These are phyloP conservation scores for Eupelmus urozonus DNA, from an alignment of 2,888 invertebrate species.

Conservation along the genomic window DNA sequence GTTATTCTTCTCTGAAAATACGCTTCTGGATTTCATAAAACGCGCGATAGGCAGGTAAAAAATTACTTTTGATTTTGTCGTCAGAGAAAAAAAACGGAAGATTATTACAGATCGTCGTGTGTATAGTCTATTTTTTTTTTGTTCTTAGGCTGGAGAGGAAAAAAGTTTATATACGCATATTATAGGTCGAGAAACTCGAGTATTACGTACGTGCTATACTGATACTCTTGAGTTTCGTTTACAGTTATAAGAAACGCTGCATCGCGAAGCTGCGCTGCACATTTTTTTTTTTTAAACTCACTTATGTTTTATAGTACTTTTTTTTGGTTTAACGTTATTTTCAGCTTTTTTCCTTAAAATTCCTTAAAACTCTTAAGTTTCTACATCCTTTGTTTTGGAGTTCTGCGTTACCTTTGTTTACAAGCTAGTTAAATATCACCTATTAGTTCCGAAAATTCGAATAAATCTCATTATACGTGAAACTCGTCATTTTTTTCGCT, in stretches of 20 bases:
- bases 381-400: slow-evolving; percentile 32
- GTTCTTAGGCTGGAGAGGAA: slow-evolving; percentile 24
- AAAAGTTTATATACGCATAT: slow-evolving; percentile 22
- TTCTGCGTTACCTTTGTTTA: slow-evolving; percentile 42
- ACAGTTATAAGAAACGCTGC: slow-evolving; percentile 44
- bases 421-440: slow-evolving; percentile 55
- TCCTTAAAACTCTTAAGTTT: slow-evolving; percentile 38
- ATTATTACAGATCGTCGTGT: slow-evolving; percentile 51
- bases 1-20: slow-evolving; percentile 12
- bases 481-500: slow-evolving; percentile 6
- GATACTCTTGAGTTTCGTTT: slow-evolving; percentile 47
- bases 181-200: slow-evolving; percentile 60
- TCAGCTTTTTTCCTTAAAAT: slow-evolving; percentile 43
- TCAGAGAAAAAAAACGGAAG: slow-evolving; percentile 57
- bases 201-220: slow-evolving; percentile 53
- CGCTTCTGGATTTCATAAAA: neutral
- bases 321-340: slow-evolving; percentile 31
- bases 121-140: slow-evolving; percentile 56
- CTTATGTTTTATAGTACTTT: slow-evolving; percentile 23
- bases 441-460: slow-evolving; percentile 54
- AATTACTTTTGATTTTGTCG: slow-evolving; percentile 69
- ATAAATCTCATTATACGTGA: slow-evolving; percentile 31
- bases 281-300: slow-evolving; percentile 24
- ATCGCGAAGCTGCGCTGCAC: slow-evolving; percentile 29
- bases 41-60: slow-evolving; percentile 58